Evolutionary conservation across 64 coral and sea anemone species (phyloP).

Genomic region (Montipora sp.): DNA sequence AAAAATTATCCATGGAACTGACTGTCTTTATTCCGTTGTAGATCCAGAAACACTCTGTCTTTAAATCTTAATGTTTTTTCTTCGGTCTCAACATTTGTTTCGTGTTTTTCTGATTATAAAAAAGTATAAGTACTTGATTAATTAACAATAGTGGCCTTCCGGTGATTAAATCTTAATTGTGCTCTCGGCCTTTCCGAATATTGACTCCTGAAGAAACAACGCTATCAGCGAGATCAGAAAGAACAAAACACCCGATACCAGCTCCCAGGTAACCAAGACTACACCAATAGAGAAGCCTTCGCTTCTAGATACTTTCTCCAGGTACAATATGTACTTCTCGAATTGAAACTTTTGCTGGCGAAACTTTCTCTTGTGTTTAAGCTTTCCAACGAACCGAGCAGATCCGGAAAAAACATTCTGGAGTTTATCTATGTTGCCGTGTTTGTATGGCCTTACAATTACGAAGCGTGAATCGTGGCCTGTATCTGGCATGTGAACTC

Average conservation of each 20-base stretch:
- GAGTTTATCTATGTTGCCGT: background rate
- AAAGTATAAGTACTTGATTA: background rate
- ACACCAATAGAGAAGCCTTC: constrained; percentile 78
- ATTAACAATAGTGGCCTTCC: background rate
- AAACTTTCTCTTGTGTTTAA: constrained; percentile 41
- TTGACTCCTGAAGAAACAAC: constrained; percentile 84
- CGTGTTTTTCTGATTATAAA: too few species aligned
- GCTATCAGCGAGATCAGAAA: constrained; percentile 80
- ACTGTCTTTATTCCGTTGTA: too few species aligned
- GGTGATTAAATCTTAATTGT: background rate
- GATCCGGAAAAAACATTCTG: constrained; percentile 48
- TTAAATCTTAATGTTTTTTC: too few species aligned
- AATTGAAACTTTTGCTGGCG: constrained; percentile 60
- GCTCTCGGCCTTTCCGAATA: constrained; percentile 75
- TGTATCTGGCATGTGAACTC: constrained; percentile 34
- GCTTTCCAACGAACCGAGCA: constrained; percentile 52
- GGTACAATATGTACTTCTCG: constrained; percentile 78
- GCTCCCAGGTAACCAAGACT: constrained; percentile 79
- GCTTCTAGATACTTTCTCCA: constrained; percentile 64
- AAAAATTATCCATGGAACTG: too few species aligned
- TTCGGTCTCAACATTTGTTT: too few species aligned
- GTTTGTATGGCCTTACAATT: background rate
- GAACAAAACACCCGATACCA: constrained; percentile 71
- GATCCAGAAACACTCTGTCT: too few species aligned
- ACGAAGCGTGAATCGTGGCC: constrained; percentile 16